Evolutionary conservation across 2,797 vertebrate genomes (phyloP).

Genomic region (Malacoraja senta): DNA sequence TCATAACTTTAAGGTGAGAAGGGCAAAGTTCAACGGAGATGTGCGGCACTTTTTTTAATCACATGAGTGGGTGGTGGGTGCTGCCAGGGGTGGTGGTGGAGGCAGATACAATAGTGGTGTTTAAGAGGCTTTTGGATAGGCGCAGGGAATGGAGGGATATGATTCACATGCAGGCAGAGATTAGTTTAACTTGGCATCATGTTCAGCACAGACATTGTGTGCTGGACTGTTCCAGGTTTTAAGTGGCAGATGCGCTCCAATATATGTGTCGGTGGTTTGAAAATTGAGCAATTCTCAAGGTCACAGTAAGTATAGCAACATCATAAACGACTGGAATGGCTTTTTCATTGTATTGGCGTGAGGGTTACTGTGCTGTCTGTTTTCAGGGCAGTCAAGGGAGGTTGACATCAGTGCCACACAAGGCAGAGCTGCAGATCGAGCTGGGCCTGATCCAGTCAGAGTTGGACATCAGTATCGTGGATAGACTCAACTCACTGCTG

Average conservation of each 20-base stretch:
- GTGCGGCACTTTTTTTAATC: no score
- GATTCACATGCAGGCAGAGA: no score
- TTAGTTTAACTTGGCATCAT: no score
- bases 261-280: neutral
- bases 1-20: no score
- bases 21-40: no score
- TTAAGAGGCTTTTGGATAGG: no score
- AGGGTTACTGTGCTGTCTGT: neutral
- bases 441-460: slow-evolving; percentile 73
- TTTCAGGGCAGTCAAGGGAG: slow-evolving; percentile 82
- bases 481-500: slow-evolving; percentile 90
- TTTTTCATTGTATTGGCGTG: neutral
- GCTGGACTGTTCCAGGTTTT: neutral
- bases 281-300: neutral
- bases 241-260: neutral
- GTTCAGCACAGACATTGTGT: no score
- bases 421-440: slow-evolving; percentile 85
- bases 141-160: no score
- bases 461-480: slow-evolving; percentile 94
- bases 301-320: neutral
- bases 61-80: no score
- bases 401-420: slow-evolving; percentile 82
- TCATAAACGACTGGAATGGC: neutral
- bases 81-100: no score
- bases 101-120: no score